phyloP scores from a whole-genome alignment of 2,888 invertebrate genomes.

The Phymatocera aterrima region DNA sequence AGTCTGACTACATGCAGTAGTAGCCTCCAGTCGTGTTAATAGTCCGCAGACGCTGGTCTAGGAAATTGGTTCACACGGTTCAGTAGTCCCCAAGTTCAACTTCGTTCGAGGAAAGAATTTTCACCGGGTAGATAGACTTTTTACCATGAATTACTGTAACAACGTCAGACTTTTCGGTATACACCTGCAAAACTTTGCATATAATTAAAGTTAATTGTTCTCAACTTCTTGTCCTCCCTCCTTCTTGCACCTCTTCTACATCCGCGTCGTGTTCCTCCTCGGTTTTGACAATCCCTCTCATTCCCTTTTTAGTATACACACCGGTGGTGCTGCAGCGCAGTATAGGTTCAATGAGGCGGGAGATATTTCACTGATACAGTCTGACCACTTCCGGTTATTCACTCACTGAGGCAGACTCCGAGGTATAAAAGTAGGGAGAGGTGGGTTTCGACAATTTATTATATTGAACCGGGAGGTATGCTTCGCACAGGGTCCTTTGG shows the following conservation, averaged over 20 bases:
- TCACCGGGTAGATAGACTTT: no score
- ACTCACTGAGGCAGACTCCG: background rate
- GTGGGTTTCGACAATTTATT: conserved; percentile 29
- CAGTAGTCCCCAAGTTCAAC: no score
- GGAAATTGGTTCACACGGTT: conserved; percentile 41
- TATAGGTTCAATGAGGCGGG: conserved; percentile 29
- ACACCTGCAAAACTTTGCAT: conserved; percentile 41
- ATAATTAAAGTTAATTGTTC: conserved; percentile 35
- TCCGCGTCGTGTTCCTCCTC: background rate
- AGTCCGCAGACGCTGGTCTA: background rate
- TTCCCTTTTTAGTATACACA: background rate
- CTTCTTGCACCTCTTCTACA: background rate
- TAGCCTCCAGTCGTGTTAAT: no score
- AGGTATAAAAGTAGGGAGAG: background rate
- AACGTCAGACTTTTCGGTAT: conserved; percentile 17
- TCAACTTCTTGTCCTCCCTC: background rate
- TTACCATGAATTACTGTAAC: no score
- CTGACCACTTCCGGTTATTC: conserved; percentile 35
- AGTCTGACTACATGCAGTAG: background rate
- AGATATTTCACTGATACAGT: conserved; percentile 29
- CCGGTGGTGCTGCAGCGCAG: background rate
- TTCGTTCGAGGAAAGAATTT: no score
- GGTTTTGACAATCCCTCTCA: background rate
- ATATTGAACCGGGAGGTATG: conserved; percentile 27
- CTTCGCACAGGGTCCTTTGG: background rate